These are phyloP conservation scores for Etheostoma cragini DNA, from an alignment of 2,113 vertebrate genomes.

Conservation along the genomic window DNA sequence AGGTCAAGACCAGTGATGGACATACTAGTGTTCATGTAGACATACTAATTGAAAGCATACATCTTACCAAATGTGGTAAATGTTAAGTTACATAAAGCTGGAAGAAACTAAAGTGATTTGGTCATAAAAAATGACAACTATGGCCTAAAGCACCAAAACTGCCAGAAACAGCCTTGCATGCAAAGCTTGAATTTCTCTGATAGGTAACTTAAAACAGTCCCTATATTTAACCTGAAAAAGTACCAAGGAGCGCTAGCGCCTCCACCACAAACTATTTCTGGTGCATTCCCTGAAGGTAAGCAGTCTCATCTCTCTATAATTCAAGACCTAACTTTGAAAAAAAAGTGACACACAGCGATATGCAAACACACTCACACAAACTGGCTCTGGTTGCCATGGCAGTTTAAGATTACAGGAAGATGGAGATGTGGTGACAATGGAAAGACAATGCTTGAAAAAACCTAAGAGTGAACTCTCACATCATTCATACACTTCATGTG, in stretches of 20 bases:
- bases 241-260: slow-evolving; percentile 28
- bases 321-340: slow-evolving; percentile 44
- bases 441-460: too few relatives aligned
- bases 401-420: too few relatives aligned
- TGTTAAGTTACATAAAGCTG: background rate
- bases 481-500: too few relatives aligned
- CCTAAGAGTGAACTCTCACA: too few relatives aligned
- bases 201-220: slow-evolving; percentile 4
- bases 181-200: slow-evolving; percentile 9
- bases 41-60: background rate
- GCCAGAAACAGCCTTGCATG: background rate
- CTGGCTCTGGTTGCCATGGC: too few relatives aligned
- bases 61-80: background rate
- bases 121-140: background rate
- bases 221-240: slow-evolving; percentile 37
- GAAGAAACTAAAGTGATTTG: background rate
- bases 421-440: too few relatives aligned
- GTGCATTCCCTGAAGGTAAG: slow-evolving; percentile 44
- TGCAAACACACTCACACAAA: slow-evolving; percentile 11
- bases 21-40: background rate
- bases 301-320: slow-evolving; percentile 61
- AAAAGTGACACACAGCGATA: slow-evolving; percentile 26
- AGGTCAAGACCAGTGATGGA: background rate
- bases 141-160: background rate
- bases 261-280: slow-evolving; percentile 53